Percentiles rank a stretch among this genome's conserved stretches.
Evolutionary conservation across 2,888 invertebrate genomes (phyloP).

Genomic region (Ophioninae sp.): DNA sequence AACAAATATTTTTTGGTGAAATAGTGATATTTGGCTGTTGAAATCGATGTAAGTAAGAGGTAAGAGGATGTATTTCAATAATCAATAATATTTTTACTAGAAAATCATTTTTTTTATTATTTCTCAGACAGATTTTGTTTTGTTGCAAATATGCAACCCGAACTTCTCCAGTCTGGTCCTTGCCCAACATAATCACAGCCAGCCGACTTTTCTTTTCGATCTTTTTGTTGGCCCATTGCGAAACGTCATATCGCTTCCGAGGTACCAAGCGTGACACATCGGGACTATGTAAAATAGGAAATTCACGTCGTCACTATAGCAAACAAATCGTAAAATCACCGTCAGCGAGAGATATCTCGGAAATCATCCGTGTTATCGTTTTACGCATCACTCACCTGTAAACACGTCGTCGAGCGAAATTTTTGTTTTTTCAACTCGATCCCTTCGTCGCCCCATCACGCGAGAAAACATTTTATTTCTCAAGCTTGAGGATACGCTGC

Average conservation of each 20-base stretch:
- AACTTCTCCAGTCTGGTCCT: background rate
- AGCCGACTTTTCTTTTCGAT: conserved; percentile 11
- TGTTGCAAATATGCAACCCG: too few species aligned
- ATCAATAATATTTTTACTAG: too few species aligned
- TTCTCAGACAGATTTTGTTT: too few species aligned
- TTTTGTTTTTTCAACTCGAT: background rate
- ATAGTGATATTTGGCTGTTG: too few species aligned
- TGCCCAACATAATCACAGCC: background rate
- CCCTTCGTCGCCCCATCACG: background rate
- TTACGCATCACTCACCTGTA: conserved; percentile 1
- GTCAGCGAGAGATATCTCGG: conserved; percentile 44
- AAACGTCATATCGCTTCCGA: conserved; percentile 33
- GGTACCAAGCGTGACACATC: background rate
- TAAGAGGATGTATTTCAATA: too few species aligned
- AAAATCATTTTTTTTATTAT: too few species aligned
- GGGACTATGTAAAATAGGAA: background rate
- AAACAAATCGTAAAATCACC: conserved; percentile 56
- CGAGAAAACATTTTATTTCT: background rate
- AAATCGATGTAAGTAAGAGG: too few species aligned
- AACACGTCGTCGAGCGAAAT: conserved; percentile 8
- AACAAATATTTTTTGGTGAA: too few species aligned
- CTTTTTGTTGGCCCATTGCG: conserved; percentile 2
- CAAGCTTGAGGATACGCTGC: background rate
- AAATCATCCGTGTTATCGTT: conserved; percentile 43
- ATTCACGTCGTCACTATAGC: conserved; percentile 29